phyloP scores from a whole-genome alignment of 2,797 vertebrate genomes.

The Sarcoramphus papa region DNA sequence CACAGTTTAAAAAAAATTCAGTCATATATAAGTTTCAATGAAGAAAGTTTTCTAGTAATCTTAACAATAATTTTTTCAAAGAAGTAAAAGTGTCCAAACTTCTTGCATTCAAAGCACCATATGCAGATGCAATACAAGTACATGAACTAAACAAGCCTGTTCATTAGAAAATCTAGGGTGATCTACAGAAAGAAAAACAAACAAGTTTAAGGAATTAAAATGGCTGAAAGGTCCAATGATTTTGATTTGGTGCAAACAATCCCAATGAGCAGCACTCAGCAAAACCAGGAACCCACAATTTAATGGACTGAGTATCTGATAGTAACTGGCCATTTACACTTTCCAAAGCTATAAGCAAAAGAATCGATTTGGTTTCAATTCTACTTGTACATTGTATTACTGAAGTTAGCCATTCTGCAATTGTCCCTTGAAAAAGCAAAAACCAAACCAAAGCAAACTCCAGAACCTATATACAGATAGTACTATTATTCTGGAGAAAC shows the following conservation, averaged over 20 bases:
- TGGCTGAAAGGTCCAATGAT: background rate
- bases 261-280: background rate
- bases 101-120: background rate
- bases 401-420: background rate
- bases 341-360: background rate
- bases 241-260: background rate
- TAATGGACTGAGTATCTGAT: background rate
- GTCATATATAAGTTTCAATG: background rate
- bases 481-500: background rate
- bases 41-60: background rate
- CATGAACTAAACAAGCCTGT: background rate
- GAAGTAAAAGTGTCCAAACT: background rate
- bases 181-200: background rate
- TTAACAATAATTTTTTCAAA: background rate
- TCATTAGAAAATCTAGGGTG: background rate
- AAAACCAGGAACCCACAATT: background rate
- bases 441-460: background rate
- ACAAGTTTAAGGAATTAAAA: background rate
- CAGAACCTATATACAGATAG: background rate
- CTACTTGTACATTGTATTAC: background rate
- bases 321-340: background rate
- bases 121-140: background rate
- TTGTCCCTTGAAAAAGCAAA: background rate
- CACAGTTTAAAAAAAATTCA: background rate
- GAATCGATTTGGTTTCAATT: background rate